These are phyloP conservation scores for Aselliscus stoliczkanus DNA, from an alignment of 2,797 vertebrate genomes.

Conservation along the genomic window DNA sequence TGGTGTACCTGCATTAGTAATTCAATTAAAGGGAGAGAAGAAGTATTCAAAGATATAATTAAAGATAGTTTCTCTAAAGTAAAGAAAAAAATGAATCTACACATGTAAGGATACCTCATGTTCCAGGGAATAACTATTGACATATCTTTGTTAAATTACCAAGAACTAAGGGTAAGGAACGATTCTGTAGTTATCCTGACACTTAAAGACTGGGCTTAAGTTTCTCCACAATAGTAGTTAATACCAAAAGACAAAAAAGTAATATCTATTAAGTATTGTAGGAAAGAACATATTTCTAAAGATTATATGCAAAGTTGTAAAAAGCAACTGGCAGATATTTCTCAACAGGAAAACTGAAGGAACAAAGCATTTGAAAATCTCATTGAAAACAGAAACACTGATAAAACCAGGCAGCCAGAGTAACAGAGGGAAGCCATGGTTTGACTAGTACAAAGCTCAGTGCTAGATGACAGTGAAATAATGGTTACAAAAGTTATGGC, in stretches of 20 bases:
- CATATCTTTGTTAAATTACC: background rate
- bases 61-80: background rate
- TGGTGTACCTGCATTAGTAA: background rate
- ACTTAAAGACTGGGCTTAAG: background rate
- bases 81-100: background rate
- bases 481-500: background rate
- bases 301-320: background rate
- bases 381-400: background rate
- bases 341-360: background rate
- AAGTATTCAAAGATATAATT: background rate
- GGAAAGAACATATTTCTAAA: background rate
- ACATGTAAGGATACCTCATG: background rate
- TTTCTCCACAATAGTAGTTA: background rate
- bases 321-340: background rate
- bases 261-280: background rate
- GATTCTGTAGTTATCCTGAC: background rate
- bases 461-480: background rate
- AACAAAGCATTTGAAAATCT: background rate
- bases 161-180: background rate
- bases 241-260: background rate
- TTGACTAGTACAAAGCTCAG: background rate
- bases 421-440: background rate
- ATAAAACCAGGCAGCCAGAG: background rate
- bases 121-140: background rate
- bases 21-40: background rate